Percentiles rank a stretch among this genome's conserved stretches.
These are phyloP conservation scores for Littorina saxatilis DNA, from an alignment of 1,140 invertebrate species.

Conservation along the genomic window DNA sequence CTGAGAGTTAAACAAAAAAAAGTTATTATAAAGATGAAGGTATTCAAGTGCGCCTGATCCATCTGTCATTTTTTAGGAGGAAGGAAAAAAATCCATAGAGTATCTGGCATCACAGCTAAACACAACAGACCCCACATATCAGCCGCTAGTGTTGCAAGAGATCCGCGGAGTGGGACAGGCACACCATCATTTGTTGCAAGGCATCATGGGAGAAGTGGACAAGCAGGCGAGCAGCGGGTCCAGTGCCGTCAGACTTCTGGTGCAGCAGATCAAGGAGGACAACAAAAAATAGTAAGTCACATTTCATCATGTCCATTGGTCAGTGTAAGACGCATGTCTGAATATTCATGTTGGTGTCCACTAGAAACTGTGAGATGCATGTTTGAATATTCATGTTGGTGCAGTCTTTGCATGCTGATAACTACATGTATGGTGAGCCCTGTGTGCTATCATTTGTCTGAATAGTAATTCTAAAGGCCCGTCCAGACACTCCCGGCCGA, in stretches of 20 bases:
- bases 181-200: constrained; percentile 86
- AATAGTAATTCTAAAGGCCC: no score
- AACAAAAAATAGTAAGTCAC: constrained; percentile 68
- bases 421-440: no score
- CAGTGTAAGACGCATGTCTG: neutral
- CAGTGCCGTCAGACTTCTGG: constrained; percentile 73
- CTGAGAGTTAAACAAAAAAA: no score
- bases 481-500: no score
- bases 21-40: no score
- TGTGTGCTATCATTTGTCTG: no score
- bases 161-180: constrained; percentile 86
- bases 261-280: constrained; percentile 77
- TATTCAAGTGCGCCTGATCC: no score
- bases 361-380: no score
- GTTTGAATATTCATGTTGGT: no score
- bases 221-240: constrained; percentile 77
- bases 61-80: constrained; percentile 52
- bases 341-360: no score
- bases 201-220: constrained; percentile 84
- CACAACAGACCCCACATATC: constrained; percentile 81
- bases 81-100: constrained; percentile 86
- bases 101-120: constrained; percentile 86
- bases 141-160: constrained; percentile 84
- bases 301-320: no score
- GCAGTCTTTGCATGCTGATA: no score